These are phyloP conservation scores for Thamnophis sirtalis DNA, from an alignment of 2,113 vertebrate species.

Conservation along the genomic window DNA sequence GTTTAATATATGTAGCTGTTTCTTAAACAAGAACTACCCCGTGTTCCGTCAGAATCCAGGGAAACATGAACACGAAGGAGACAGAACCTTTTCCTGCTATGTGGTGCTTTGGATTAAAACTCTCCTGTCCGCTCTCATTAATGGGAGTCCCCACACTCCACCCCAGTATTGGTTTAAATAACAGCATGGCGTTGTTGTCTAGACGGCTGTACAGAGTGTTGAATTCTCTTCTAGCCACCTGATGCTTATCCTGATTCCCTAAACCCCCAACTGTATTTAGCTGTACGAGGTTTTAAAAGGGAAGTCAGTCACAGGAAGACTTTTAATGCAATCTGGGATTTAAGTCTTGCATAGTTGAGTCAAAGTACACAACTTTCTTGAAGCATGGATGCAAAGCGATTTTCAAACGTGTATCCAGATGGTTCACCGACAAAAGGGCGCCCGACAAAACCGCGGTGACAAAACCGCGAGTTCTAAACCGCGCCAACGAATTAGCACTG, in stretches of 20 bases:
- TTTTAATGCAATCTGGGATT: neutral
- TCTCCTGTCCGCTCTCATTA: too few species aligned
- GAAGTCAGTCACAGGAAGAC: neutral
- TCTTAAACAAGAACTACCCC: neutral
- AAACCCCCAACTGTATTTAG: neutral
- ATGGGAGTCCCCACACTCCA: neutral
- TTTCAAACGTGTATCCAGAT: neutral
- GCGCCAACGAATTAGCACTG: too few species aligned
- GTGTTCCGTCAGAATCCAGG: neutral
- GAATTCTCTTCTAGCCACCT: neutral
- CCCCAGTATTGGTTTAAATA: neutral
- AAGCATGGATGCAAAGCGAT: neutral
- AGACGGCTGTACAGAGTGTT: neutral
- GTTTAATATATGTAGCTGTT: neutral
- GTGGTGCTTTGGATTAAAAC: neutral
- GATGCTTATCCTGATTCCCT: neutral
- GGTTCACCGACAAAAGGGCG: too few species aligned
- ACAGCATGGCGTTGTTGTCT: neutral
- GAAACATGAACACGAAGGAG: neutral
- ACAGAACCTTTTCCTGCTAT: neutral
- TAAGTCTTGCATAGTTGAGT: neutral
- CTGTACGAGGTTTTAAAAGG: neutral
- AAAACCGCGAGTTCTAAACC: too few species aligned
- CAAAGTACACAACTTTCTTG: neutral
- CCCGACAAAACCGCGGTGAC: too few species aligned